phyloP scores from a whole-genome alignment of 2,113 vertebrate species.

The Misgurnus anguillicaudatus region DNA sequence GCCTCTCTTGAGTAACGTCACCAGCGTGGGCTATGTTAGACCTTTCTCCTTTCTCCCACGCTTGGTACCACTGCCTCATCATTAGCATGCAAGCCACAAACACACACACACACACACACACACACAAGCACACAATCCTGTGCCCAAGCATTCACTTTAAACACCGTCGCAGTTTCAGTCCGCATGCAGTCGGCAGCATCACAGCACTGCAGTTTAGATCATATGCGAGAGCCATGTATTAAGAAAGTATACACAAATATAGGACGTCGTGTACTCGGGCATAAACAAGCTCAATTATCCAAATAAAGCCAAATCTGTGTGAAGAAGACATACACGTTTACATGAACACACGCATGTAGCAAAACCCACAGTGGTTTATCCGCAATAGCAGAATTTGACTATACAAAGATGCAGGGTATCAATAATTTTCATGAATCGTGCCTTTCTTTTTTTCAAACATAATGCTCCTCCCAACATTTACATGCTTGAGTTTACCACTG shows the following conservation, averaged over 20 bases:
- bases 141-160: slow-evolving; percentile 69
- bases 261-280: neutral
- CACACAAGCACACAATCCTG: slow-evolving; percentile 59
- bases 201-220: slow-evolving; percentile 38
- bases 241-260: slow-evolving; percentile 4
- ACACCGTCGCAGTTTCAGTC: slow-evolving; percentile 62
- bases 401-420: slow-evolving; percentile 2
- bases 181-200: slow-evolving; percentile 34
- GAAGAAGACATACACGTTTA: neutral
- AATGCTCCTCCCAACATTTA: slow-evolving; percentile 4
- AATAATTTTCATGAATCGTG: slow-evolving; percentile 31
- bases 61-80: slow-evolving; percentile 70
- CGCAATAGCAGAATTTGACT: neutral
- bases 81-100: slow-evolving; percentile 75
- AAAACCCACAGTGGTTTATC: slow-evolving; percentile 3
- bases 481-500: slow-evolving; percentile 4
- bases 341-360: neutral
- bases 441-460: slow-evolving; percentile 10
- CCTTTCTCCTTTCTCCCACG: slow-evolving; percentile 77
- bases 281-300: slow-evolving; percentile 1
- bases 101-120: slow-evolving; percentile 56
- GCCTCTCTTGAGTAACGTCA: slow-evolving; percentile 59
- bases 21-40: slow-evolving; percentile 69
- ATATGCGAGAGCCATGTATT: slow-evolving; percentile 38
- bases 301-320: neutral